Evolutionary conservation across 2,797 vertebrate species (phyloP), one percentile per base, ranked within the genome.

Genomic region (Calcarius lapponicus): DNA sequence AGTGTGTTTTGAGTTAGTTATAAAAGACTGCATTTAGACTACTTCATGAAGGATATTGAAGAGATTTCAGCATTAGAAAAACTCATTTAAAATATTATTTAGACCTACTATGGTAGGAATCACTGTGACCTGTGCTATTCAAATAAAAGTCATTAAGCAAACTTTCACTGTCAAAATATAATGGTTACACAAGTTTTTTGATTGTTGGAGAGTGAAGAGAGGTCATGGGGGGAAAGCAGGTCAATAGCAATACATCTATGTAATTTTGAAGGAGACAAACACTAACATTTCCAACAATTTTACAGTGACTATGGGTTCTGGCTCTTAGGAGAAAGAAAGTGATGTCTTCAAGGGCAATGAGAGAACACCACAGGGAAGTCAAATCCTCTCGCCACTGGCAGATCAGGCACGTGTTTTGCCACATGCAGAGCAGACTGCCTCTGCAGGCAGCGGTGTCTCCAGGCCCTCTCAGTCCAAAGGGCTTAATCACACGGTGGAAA

Each of bases 31-130:
- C 57, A 90, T 75, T 69, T 90, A 91, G 47, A 70, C 60, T 69
- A 42, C 28, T 90, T 86, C 36, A 34, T 86, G 84, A 34, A 29
- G 29, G 65, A 60, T 80, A 61, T 31, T 78, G n/a, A 62, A 91
- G 45, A 61, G n/a, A 67, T 95, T 93, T 80, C 38, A 83, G 80
- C 62, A 62, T 89, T 91, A 75, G 72, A 58, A 80, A 92, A 93
- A 47, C 18, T 53, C 10, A 60, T 86, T 82, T 88, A 31, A 75
- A 88, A 73, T 83, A 25, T 47, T 93, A 40, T 57, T 92, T 88
- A 81, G 58, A 65, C 36, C 80, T 91, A 78, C 36, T 80, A 53
- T 57, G 43, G 25, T 86, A 83, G 70, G 47, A 66, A 66, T 90
- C n/a, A 40, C 69, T 43, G 43, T 78, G 75, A 74, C 58, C 80